Conservation (phyloP, 2,113 vertebrate genomes). For the Pipa parva region DNA sequence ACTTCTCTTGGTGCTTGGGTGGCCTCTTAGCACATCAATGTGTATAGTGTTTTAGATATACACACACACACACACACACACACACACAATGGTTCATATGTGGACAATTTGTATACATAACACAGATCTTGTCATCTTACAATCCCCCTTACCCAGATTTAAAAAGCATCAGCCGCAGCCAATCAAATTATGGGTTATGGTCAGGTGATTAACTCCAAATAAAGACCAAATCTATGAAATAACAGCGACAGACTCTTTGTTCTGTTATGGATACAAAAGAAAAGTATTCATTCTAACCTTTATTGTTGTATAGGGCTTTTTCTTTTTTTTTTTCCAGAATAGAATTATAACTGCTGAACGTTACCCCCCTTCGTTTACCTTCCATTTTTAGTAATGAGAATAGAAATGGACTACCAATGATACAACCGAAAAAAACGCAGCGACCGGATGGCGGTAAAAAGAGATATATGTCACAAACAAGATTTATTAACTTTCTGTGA, state of each 20-base stretch:
- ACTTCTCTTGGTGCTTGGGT: no score
- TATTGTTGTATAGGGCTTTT: conserved; percentile 69
- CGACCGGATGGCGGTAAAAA: conserved; percentile 67
- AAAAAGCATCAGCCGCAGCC: no score
- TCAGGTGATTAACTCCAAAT: no score
- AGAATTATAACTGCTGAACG: conserved; percentile 59
- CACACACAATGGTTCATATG: no score
- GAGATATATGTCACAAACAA: conserved; percentile 81
- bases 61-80: no score
- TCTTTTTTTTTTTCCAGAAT: conserved; percentile 55
- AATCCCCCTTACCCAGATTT: no score
- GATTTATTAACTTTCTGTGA: conserved; percentile 57
- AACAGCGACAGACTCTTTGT: conserved; percentile 59
- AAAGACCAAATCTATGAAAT: conserved; percentile 58
- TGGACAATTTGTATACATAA: no score
- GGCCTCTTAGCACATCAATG: no score
- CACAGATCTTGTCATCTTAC: no score
- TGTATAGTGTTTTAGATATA: no score
- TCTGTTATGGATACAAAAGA: conserved; percentile 69
- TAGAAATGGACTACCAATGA: conserved; percentile 60
- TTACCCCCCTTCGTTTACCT: conserved; percentile 36
- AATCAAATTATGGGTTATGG: no score
- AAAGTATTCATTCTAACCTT: conserved; percentile 84
- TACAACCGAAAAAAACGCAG: conserved; percentile 75
- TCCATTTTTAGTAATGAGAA: conserved; percentile 51